phyloP scores from a whole-genome alignment of 2,888 invertebrate genomes.

The Amitus sp. region DNA sequence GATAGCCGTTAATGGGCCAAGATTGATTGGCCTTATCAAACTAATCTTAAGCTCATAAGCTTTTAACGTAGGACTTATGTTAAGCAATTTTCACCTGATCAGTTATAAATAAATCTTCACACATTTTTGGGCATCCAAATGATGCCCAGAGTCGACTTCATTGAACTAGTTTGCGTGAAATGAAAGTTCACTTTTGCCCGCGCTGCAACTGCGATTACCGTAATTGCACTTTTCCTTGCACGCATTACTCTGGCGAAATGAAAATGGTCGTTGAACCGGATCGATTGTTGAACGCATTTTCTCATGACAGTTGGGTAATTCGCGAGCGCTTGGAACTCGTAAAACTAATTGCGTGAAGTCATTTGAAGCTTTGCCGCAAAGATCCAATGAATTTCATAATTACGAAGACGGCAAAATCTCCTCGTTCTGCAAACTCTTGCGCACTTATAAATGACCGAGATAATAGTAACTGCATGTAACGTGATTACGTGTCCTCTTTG shows the following conservation, averaged over 20 bases:
- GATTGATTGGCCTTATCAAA: too few relatives aligned
- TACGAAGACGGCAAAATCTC: not conserved
- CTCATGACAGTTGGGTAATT: constrained; percentile 7
- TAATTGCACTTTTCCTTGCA: constrained; percentile 1
- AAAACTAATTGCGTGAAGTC: not conserved
- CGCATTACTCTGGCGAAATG: constrained; percentile 1
- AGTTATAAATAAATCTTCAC: too few relatives aligned
- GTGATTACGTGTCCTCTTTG: too few relatives aligned
- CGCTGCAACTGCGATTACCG: not conserved
- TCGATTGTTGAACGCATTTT: not conserved
- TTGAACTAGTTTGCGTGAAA: not conserved
- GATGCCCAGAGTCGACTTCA: too few relatives aligned
- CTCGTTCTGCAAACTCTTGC: too few relatives aligned
- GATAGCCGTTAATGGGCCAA: constrained; percentile 61
- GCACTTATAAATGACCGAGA: not conserved
- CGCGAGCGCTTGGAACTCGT: not conserved
- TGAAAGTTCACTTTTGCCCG: not conserved
- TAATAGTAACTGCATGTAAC: not conserved
- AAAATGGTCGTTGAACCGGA: constrained; percentile 1
- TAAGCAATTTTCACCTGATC: too few relatives aligned
- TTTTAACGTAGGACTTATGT: too few relatives aligned
- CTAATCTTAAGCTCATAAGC: too few relatives aligned
- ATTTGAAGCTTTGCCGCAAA: not conserved
- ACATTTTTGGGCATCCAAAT: not conserved
- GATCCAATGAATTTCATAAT: not conserved